Percentiles rank a stretch among this genome's conserved stretches.
Evolutionary conservation across 92 coral and sea anemone species (phyloP).

Genomic region (Zoanthus gigantus): DNA sequence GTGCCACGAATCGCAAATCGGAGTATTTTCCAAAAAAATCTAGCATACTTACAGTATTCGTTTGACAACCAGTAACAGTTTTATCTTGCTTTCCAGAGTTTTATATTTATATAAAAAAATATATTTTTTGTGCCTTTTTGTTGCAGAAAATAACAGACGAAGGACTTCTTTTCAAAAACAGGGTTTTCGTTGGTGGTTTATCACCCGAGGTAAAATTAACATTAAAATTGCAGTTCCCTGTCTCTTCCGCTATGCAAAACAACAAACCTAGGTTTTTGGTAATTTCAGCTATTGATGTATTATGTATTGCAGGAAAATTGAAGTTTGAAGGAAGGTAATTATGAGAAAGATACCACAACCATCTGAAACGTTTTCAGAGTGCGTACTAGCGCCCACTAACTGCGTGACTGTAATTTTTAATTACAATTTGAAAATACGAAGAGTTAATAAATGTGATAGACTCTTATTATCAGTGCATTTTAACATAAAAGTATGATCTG

Average conservation of each 20-base stretch:
- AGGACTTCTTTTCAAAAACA: slow-evolving; percentile 40
- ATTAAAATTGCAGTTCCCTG: background rate
- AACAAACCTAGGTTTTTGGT: background rate
- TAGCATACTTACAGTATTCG: too few relatives aligned
- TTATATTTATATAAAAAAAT: too few relatives aligned
- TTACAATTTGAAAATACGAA: too few relatives aligned
- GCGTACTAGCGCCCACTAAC: too few relatives aligned
- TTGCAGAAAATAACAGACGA: slow-evolving; percentile 41
- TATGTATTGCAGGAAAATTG: background rate
- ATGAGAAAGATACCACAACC: background rate
- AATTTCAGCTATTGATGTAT: background rate
- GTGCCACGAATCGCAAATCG: background rate
- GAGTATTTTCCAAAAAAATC: background rate
- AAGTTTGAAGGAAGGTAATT: background rate
- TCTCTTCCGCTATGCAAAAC: background rate
- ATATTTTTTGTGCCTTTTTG: slow-evolving; percentile 5
- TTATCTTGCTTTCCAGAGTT: background rate
- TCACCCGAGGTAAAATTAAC: slow-evolving; percentile 71
- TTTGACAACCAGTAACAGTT: background rate
- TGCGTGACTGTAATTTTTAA: too few relatives aligned
- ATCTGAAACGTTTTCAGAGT: too few relatives aligned
- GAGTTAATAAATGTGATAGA: background rate
- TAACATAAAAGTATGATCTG: background rate
- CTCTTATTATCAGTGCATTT: background rate
- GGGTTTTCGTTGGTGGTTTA: slow-evolving; percentile 92